Evolutionary conservation across 1,140 invertebrate species (phyloP), one percentile per base, ranked within the genome.

Genomic region (Antheraea mylitta): DNA sequence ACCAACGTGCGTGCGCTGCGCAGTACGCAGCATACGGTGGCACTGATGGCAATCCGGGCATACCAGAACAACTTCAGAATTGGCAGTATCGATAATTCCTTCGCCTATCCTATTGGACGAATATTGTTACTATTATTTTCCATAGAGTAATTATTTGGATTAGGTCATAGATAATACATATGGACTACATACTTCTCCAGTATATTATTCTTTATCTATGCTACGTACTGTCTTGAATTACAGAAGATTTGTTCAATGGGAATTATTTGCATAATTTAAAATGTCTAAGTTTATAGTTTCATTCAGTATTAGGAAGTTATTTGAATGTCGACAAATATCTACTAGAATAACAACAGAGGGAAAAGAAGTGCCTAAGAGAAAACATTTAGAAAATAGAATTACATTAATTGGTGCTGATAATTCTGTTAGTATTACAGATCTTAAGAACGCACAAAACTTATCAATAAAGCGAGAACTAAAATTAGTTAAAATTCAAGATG

Each of bases 381-480:
- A 89, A 80, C 68, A 64, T 18, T 78, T 77, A 69, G 85, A 86
- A 72, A 83, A 79, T 67, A 92, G 93, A 78, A 93, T 94, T 65
- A 93, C 93, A 6, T 72, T 94, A 13, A 90, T 94, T 60, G 82
- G 81, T 61, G 73, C 87, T 63, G 93, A 93, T 77, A 89, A 93
- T 81, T 79, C 86, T 19, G 77, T 93, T 58, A 89, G 78, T 70
- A 90, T 93, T 37, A 93, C 88, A 10, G 92, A 93, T 60, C 75
- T 93, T 89, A 86, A 93, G 72, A 89, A 94, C 80, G 95, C 95
- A 0, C 89, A 94, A 70, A 95, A 92, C 84, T 70, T 96, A 66
- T 94, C 95, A 13, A 91, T 93, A 71, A 85, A 94, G 22, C 88
- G 94, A 77, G 93, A 94, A 59, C 88, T 96, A 67, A 95, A 95